These are phyloP conservation scores for Pogonophryne albipinna DNA, from an alignment of 2,797 vertebrate species.

Conservation along the genomic window DNA sequence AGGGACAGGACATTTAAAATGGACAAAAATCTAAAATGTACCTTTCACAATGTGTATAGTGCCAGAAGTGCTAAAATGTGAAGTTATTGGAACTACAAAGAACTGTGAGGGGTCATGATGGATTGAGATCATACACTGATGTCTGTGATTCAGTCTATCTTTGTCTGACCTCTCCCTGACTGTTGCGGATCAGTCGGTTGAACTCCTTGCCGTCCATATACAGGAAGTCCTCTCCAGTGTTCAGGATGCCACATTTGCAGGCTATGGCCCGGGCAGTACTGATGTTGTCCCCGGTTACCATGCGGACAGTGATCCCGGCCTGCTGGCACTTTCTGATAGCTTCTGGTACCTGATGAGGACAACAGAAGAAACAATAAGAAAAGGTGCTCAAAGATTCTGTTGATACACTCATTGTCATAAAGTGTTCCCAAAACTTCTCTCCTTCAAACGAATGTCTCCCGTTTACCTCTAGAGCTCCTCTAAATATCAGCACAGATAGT, in stretches of 20 bases:
- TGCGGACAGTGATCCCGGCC: slow-evolving; percentile 97
- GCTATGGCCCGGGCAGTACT: slow-evolving; percentile 97
- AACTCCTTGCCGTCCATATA: slow-evolving; percentile 97
- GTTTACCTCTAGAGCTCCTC: too few species aligned
- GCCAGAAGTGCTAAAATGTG: neutral
- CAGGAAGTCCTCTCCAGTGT: slow-evolving; percentile 94
- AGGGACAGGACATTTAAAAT: neutral
- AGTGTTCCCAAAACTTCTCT: too few species aligned
- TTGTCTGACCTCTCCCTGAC: slow-evolving; percentile 90
- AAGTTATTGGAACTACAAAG: neutral
- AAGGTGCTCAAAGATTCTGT: too few species aligned
- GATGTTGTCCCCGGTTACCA: slow-evolving; percentile 99
- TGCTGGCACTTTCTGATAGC: slow-evolving; percentile 97
- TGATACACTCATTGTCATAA: too few species aligned
- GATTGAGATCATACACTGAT: neutral
- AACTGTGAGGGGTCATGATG: neutral
- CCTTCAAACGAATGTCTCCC: too few species aligned
- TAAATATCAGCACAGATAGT: neutral
- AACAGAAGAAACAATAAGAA: neutral
- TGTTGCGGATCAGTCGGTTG: slow-evolving; percentile 93
- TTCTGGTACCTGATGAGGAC: slow-evolving; percentile 90
- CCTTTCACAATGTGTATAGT: too few species aligned
- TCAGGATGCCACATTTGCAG: slow-evolving; percentile 95
- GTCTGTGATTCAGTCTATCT: too few species aligned
- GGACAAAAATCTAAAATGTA: too few species aligned